Base-by-base conservation (phyloP, 2,113 vertebrate species). In the Pholis gunnellus region DNA sequence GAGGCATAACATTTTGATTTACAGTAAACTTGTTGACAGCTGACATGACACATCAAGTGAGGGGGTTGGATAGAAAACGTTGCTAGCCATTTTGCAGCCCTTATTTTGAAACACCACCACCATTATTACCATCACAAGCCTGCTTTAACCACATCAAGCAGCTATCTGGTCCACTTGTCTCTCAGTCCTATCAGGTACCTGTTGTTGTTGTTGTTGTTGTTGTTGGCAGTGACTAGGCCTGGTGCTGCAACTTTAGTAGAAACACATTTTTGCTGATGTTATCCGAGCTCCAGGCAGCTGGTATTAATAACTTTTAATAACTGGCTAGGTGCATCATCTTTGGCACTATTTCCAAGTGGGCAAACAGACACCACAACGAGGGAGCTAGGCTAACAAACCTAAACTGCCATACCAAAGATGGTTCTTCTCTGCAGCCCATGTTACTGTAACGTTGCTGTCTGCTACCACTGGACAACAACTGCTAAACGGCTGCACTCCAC, bases 401-500 rank as follows among this genome's bases (percentile, higher is more conserved):
- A 31, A 80, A 71, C 71, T 77, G 48, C 79, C 27, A 75, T 68
- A 72, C 61, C 81, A 90, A 92, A 90, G 81, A 91, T 87, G 91
- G 84, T 86, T 86, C 46, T 87, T 70, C 36, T 65, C 71, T 81
- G 80, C 81, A 78, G 70, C 74, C 74, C 63, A 27, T 80, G 25
- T 63, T 20, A 59, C 64, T 64, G 81, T 64, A 31, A 27, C 56
- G 6, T 27, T 29, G 56, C 31, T 78, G 78, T 76, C 77, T 85
- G 88, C 82, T 81, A 14, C 59, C 79, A 36, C 34, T 46, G 79
- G 56, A 61, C 72, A 78, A 68, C 79, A 78, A n/a, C 75, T 66
- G 92, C 74, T 87, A 80, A 59, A 77, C 76, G 46, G 77, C 74
- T 81, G 81, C 78, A 82, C 34, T 60, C 27, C 70, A 40, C 66